phyloP scores from a whole-genome alignment of 2,797 vertebrate genomes.

The Melanotaenia trifasciata region DNA sequence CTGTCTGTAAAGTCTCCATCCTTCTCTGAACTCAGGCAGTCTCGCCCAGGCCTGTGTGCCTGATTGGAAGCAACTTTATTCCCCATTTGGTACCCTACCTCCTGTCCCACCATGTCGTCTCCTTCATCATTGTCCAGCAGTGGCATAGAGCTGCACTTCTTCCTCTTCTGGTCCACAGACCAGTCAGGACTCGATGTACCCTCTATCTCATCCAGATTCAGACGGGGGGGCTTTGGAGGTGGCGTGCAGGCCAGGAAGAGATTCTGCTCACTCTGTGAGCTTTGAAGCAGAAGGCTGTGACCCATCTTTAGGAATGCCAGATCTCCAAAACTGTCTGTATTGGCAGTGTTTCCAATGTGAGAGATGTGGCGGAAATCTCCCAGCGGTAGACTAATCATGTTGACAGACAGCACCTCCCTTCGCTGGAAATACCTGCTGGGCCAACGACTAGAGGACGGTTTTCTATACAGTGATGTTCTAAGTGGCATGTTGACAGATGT shows the following conservation, averaged over 20 bases:
- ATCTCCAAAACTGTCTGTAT: constrained; percentile 87
- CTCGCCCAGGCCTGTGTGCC: constrained; percentile 48
- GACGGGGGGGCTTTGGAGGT: constrained; percentile 93
- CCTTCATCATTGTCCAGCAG: constrained; percentile 72
- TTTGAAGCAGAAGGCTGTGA: constrained; percentile 81
- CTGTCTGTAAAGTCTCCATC: constrained; percentile 66
- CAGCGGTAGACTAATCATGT: constrained; percentile 89
- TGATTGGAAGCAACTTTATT: constrained; percentile 26
- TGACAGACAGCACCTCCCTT: constrained; percentile 79
- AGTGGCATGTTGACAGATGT: constrained; percentile 77
- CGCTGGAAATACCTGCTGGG: constrained; percentile 80
- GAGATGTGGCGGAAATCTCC: constrained; percentile 85
- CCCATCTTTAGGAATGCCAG: constrained; percentile 87
- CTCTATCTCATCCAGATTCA: constrained; percentile 86
- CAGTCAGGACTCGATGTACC: constrained; percentile 72
- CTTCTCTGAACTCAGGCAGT: constrained; percentile 71
- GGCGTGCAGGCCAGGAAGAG: constrained; percentile 85
- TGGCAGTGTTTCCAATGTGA: constrained; percentile 78
- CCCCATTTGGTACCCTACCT: constrained; percentile 23
- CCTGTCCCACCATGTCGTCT: constrained; percentile 58
- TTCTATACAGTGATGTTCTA: constrained; percentile 71
- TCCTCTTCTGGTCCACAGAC: constrained; percentile 68
- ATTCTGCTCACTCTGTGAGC: constrained; percentile 89
- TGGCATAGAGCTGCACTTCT: constrained; percentile 83
- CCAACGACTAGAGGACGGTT: constrained; percentile 72